Conservation (phyloP, 2,113 vertebrate species). For the Phocoena sinus region DNA sequence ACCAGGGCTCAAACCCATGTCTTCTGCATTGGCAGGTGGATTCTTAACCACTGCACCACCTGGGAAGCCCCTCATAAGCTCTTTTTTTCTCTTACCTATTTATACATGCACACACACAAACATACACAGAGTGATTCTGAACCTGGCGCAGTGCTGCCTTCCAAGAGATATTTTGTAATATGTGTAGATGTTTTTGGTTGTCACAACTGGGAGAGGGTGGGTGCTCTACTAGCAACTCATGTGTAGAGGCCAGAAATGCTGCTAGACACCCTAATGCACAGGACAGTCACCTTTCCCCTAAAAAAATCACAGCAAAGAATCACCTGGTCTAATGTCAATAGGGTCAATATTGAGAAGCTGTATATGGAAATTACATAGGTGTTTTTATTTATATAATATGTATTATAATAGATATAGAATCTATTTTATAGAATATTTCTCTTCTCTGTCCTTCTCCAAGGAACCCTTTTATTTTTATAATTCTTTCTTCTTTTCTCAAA, state of each 20-base stretch:
- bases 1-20: too few species aligned
- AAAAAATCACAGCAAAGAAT: not conserved
- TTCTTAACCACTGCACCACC: too few species aligned
- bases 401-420: not conserved
- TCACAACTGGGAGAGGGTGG: not conserved
- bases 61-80: not conserved
- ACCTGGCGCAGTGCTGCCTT: not conserved
- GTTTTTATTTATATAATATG: not conserved
- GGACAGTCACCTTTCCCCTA: rapidly evolving
- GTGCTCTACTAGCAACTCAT: not conserved
- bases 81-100: not conserved
- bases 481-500: not conserved
- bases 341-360: not conserved
- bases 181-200: not conserved
- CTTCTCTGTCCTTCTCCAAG: not conserved
- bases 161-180: not conserved
- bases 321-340: not conserved
- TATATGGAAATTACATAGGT: not conserved
- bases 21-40: too few species aligned
- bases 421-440: not conserved
- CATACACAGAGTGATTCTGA: not conserved
- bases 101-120: not conserved
- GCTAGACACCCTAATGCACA: not conserved
- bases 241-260: not conserved
- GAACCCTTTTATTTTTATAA: not conserved